A percentile compares a stretch with the other conserved stretches of the same genome.
Evolutionary conservation across 1,140 invertebrate genomes (phyloP).

Genomic region (Drosophila ambigua): DNA sequence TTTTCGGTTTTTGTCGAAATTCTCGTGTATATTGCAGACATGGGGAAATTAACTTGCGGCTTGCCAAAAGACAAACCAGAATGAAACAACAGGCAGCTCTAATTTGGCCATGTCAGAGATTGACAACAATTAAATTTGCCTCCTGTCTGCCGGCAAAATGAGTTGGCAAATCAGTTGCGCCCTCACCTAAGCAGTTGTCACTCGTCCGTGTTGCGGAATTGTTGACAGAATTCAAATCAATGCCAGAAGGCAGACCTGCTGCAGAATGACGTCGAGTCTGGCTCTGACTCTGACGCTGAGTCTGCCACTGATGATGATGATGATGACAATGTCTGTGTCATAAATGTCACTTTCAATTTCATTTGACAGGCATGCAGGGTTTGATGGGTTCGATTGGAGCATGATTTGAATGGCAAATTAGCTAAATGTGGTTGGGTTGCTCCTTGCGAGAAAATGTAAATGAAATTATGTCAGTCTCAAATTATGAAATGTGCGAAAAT

Average conservation of each 20-base stretch:
- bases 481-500: slow-evolving; percentile 4
- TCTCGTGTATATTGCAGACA: slow-evolving; percentile 4
- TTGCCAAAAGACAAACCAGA: slow-evolving; percentile 22
- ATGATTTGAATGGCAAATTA: slow-evolving; percentile 73
- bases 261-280: slow-evolving; percentile 10
- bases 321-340: slow-evolving; percentile 49
- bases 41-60: slow-evolving; percentile 32
- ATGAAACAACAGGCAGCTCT: slow-evolving; percentile 29
- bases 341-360: slow-evolving; percentile 76
- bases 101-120: slow-evolving; percentile 60
- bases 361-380: slow-evolving; percentile 55
- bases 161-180: slow-evolving; percentile 33
- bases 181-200: slow-evolving; percentile 42
- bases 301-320: slow-evolving; percentile 21
- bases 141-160: slow-evolving; percentile 19
- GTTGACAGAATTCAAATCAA: slow-evolving; percentile 80
- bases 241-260: slow-evolving; percentile 26
- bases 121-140: slow-evolving; percentile 72
- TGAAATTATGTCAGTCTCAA: slow-evolving; percentile 55
- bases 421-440: slow-evolving; percentile 33
- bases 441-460: slow-evolving; percentile 34
- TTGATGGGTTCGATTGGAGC: slow-evolving; percentile 57
- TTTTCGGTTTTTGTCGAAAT: neutral
- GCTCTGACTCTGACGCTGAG: too few relatives aligned
- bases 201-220: slow-evolving; percentile 51